Evolutionary conservation across 2,888 invertebrate species (phyloP).

Genomic region (Apotomis turbidana): DNA sequence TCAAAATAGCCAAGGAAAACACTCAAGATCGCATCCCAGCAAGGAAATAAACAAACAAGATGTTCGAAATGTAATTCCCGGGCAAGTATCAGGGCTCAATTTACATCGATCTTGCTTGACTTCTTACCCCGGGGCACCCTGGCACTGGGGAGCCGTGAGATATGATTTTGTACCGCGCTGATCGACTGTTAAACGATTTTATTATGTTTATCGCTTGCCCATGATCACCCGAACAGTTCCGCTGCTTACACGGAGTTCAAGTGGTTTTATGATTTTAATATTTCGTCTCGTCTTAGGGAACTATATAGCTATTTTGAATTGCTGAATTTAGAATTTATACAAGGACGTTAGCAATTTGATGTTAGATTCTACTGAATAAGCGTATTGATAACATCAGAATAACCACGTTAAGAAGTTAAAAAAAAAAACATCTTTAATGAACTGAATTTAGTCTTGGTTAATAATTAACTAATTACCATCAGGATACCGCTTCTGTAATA

Average conservation of each 20-base stretch:
- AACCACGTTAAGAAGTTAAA: too few relatives aligned
- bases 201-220: constrained; percentile 49
- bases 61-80: constrained; percentile 37
- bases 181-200: constrained; percentile 59
- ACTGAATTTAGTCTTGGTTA: too few relatives aligned
- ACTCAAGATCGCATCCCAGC: constrained; percentile 12
- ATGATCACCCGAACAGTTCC: constrained; percentile 34
- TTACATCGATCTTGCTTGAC: constrained; percentile 60
- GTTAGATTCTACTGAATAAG: too few relatives aligned
- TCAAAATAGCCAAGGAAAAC: constrained; percentile 6
- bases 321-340: too few relatives aligned
- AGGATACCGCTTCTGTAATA: too few relatives aligned
- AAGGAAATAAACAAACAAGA: constrained; percentile 41
- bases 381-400: too few relatives aligned
- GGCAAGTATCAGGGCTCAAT: constrained; percentile 43
- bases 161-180: constrained; percentile 56
- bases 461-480: too few relatives aligned
- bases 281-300: neutral
- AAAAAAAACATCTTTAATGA: too few relatives aligned
- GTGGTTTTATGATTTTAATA: constrained; percentile 1
- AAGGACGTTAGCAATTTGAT: too few relatives aligned
- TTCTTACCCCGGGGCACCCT: constrained; percentile 49
- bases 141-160: constrained; percentile 51
- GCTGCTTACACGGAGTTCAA: constrained; percentile 11
- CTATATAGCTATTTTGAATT: too few relatives aligned